phyloP scores from a whole-genome alignment of 2,113 vertebrate species.

The Nicator chloris region DNA sequence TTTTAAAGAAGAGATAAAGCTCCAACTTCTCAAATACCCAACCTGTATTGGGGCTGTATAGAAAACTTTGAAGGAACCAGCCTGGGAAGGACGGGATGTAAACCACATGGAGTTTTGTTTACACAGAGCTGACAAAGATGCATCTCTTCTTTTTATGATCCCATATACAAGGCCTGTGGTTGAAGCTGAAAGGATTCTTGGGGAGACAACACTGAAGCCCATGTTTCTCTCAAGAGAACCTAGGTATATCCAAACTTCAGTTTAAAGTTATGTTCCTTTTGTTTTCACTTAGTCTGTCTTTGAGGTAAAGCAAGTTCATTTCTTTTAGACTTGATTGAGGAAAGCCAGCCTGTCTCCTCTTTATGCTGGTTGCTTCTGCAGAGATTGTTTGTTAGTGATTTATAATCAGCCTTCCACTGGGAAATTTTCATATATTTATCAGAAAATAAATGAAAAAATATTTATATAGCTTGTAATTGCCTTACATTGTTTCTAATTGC shows the following conservation, averaged over 20 bases:
- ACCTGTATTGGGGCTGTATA: not conserved
- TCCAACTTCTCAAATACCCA: not conserved
- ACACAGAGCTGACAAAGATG: not conserved
- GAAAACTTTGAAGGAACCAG: not conserved
- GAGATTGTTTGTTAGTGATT: not conserved
- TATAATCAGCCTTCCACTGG: not conserved
- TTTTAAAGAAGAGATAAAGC: not conserved
- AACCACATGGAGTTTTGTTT: not conserved
- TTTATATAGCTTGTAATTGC: not conserved
- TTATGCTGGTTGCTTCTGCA: not conserved
- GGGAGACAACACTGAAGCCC: not conserved
- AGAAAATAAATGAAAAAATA: conserved; percentile 14
- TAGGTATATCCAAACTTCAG: not conserved
- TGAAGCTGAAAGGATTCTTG: not conserved
- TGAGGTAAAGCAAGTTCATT: not conserved
- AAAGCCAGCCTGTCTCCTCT: not conserved
- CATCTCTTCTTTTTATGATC: not conserved
- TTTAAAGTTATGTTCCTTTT: not conserved
- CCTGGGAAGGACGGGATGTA: not conserved
- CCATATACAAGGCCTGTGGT: not conserved
- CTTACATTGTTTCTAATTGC: conserved; percentile 16
- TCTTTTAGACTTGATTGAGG: not conserved
- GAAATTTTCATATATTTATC: not conserved
- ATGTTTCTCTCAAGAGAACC: not conserved
- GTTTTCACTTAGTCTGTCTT: not conserved